Evolutionary conservation across 2,888 invertebrate species (phyloP).

Genomic region (Diaprepes abbreviatus): DNA sequence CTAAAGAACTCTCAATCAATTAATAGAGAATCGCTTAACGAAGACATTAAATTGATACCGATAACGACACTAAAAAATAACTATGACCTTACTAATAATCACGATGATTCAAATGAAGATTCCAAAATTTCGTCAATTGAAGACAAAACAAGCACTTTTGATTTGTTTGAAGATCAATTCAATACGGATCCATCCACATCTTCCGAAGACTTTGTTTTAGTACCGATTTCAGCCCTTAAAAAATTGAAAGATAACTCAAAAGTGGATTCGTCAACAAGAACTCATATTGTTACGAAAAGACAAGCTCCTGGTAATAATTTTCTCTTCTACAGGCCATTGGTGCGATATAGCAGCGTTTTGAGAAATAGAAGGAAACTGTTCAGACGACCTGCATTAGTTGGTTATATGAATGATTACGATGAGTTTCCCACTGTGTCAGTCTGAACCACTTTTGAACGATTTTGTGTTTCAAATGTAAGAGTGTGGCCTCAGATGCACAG

Average conservation of each 20-base stretch:
- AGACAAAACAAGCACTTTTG: neutral
- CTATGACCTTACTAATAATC: too few relatives aligned
- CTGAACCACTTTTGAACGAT: too few relatives aligned
- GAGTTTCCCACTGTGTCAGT: slow-evolving; percentile 33
- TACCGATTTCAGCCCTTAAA: slow-evolving; percentile 27
- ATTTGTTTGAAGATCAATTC: slow-evolving; percentile 9
- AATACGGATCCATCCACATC: neutral
- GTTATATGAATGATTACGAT: slow-evolving; percentile 40
- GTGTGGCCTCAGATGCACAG: too few relatives aligned
- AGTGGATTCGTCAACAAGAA: neutral
- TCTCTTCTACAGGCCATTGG: slow-evolving; percentile 2
- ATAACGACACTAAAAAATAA: too few relatives aligned
- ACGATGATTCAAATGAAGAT: neutral
- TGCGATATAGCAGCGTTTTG: neutral
- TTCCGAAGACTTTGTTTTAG: slow-evolving; percentile 35
- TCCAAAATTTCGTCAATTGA: neutral
- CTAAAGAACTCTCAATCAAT: neutral
- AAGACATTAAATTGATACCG: too few relatives aligned
- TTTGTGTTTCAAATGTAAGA: too few relatives aligned
- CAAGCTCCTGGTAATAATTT: slow-evolving; percentile 23
- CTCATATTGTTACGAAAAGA: slow-evolving; percentile 13
- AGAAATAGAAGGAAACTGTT: neutral
- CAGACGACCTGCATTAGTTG: slow-evolving; percentile 30
- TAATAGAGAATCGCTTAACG: too few relatives aligned
- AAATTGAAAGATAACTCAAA: neutral